A percentile compares a stretch with the other conserved stretches of the same genome.
Conservation (phyloP, 2,797 vertebrate species). For the Carduelis carduelis region DNA sequence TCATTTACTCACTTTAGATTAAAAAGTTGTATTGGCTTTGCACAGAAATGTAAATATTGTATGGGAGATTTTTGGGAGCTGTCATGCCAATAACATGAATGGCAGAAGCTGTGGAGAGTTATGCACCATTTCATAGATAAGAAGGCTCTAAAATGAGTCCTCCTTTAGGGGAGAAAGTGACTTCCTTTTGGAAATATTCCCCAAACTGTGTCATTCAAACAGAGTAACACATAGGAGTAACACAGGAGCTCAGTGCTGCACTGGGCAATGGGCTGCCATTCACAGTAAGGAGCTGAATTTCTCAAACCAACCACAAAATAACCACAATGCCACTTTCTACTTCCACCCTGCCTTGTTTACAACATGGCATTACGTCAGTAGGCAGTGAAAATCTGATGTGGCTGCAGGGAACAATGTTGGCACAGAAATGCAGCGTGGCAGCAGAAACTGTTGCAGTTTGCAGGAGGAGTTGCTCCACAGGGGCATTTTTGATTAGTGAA, state of each 20-base stretch:
- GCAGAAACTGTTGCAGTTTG: neutral
- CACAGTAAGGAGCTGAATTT: neutral
- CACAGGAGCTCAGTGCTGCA: neutral
- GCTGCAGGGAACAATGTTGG: neutral
- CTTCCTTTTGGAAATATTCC: neutral
- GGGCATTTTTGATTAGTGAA: neutral
- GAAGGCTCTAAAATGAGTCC: neutral
- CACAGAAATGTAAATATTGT: neutral
- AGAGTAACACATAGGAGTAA: neutral
- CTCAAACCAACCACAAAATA: neutral
- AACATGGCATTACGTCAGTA: neutral
- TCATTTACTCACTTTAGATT: neutral
- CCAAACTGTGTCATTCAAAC: neutral
- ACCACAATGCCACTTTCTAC: neutral
- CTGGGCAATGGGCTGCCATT: neutral
- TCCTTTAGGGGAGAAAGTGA: neutral
- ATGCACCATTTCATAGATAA: neutral
- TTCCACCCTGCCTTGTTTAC: neutral
- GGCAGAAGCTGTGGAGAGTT: neutral
- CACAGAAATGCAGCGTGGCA: neutral
- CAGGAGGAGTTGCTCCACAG: neutral
- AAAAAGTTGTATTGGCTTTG: neutral
- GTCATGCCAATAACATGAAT: neutral
- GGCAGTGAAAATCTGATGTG: neutral
- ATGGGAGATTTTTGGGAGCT: neutral